Conservation (phyloP, 2,888 invertebrate species). For the Phyllotreta striolata region DNA sequence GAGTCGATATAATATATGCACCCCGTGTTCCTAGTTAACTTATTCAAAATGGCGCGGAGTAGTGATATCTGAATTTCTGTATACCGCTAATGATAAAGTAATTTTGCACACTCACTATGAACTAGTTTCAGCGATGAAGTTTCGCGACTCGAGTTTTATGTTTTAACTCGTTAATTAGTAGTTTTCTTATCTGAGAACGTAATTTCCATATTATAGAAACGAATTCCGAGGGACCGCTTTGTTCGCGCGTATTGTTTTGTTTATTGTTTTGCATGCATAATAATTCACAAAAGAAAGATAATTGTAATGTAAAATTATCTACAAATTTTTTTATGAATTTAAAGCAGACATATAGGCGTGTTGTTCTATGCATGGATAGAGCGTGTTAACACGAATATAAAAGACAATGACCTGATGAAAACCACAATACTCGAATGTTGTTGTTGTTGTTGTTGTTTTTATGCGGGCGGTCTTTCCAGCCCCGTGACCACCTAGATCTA, state of each 20-base stretch:
- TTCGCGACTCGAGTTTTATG: constrained; percentile 31
- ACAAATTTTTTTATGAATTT: constrained; percentile 30
- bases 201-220: constrained; percentile 22
- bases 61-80: constrained; percentile 36
- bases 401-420: constrained; percentile 28
- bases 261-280: constrained; percentile 26
- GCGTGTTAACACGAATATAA: constrained; percentile 28
- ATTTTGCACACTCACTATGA: constrained; percentile 38
- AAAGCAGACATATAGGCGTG: constrained; percentile 24
- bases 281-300: constrained; percentile 29
- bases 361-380: constrained; percentile 15
- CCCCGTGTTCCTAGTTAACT: constrained; percentile 48
- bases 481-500: too few relatives aligned
- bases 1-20: constrained; percentile 52
- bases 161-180: constrained; percentile 42
- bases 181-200: constrained; percentile 31
- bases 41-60: constrained; percentile 51
- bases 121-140: constrained; percentile 36
- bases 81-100: constrained; percentile 36
- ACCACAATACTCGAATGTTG: constrained; percentile 3
- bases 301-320: constrained; percentile 31
- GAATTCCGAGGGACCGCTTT: constrained; percentile 7
- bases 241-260: constrained; percentile 21
- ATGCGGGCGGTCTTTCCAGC: too few relatives aligned
- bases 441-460: too few relatives aligned